Evolutionary conservation across 2,797 vertebrate species (phyloP), one percentile per base, ranked within the genome.

Genomic region (Alectoris magna): DNA sequence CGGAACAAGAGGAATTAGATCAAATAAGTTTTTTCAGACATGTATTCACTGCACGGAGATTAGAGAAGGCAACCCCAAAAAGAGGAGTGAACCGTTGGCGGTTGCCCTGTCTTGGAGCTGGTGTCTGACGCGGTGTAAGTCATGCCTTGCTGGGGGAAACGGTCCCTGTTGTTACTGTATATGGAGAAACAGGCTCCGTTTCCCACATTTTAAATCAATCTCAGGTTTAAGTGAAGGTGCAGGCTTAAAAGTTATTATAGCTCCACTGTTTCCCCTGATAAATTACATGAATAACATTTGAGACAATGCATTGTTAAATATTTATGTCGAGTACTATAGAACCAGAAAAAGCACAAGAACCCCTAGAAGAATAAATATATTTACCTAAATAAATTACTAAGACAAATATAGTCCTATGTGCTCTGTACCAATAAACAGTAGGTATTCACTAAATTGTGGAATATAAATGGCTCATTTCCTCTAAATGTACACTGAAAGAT

Each of bases 351-450:
- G 96, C 98, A 97, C 95, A 95, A 98, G 97, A 97, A 97, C 96
- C 97, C 97, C 97, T 97, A 97, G 97, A 98, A 98, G 98, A 98
- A 98, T 98, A 98, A 98, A 98, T 98, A 98, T 98, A 98, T 98
- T 98, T 98, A 98, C 98, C 97, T 98, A 98, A 98, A 98, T 98
- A 98, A 98, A 98, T 98, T 98, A 98, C 97, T 96, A 98, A 98
- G 98, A 98, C 98, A 98, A 98, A 98, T 98, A 98, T 97, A 98
- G 98, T 98, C 97, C 98, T 98, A 97, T 98, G 97, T 97, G 98
- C 98, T 98, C 97, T 98, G 97, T 98, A 98, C 98, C 98, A 98
- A 98, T 98, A 98, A 98, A 98, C 98, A 98, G 97, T 98, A 98
- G 98, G 98, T 98, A 98, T 98, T 98, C 97, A 97, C 98, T 98